phyloP scores from a whole-genome alignment of 2,888 invertebrate genomes.

The Drosophila acutilabella region DNA sequence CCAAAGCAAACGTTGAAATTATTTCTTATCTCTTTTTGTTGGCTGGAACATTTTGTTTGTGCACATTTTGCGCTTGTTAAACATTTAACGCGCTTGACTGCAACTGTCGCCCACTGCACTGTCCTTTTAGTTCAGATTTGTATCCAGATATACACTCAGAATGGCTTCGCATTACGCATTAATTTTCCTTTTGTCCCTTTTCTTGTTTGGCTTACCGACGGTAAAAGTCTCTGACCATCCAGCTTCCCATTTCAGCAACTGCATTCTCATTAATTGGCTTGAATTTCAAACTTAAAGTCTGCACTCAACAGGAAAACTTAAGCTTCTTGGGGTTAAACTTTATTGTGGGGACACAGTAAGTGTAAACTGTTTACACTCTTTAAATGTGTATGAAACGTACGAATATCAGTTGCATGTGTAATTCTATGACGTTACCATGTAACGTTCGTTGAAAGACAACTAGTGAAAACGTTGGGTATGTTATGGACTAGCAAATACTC shows the following conservation, averaged over 20 bases:
- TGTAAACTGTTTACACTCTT: conserved; percentile 30
- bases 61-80: conserved; percentile 68
- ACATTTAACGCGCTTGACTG: conserved; percentile 69
- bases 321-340: conserved; percentile 2
- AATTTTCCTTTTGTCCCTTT: conserved; percentile 21
- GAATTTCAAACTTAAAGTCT: conserved; percentile 1
- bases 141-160: conserved; percentile 37
- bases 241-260: neutral
- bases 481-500: conserved; percentile 15
- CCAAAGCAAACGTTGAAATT: conserved; percentile 14
- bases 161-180: conserved; percentile 32
- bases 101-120: conserved; percentile 65
- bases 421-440: conserved; percentile 22
- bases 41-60: conserved; percentile 36
- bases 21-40: conserved; percentile 41
- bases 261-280: conserved; percentile 56
- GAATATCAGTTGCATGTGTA: conserved; percentile 34
- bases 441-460: neutral
- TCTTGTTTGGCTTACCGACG: neutral
- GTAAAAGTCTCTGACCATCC: neutral
- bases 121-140: conserved; percentile 44
- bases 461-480: neutral
- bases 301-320: conserved; percentile 1
- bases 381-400: neutral
- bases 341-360: conserved; percentile 47